Conservation (phyloP, 2,113 vertebrate species). For the Typhlomys cinereus region DNA sequence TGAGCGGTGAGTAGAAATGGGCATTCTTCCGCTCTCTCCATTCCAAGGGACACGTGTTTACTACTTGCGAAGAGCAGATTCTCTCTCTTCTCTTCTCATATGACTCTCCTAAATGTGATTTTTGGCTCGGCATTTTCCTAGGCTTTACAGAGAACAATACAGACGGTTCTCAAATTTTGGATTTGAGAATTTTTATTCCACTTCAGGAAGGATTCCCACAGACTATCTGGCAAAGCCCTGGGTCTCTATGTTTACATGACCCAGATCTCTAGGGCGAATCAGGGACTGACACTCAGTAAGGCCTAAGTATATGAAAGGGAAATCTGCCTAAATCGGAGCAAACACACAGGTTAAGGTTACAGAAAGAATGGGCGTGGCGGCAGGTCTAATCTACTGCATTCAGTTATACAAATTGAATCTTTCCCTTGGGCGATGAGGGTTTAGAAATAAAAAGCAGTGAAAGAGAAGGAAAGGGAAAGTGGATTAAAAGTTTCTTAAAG, state of each 20-base stretch:
- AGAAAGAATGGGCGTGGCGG: background rate
- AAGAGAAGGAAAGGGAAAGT: background rate
- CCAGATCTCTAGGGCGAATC: background rate
- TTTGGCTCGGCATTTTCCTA: constrained; percentile 26
- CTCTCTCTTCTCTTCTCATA: background rate
- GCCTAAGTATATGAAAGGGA: background rate
- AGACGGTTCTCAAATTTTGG: constrained; percentile 34
- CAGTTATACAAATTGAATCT: constrained; percentile 25
- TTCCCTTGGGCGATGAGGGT: background rate
- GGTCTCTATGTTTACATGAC: background rate
- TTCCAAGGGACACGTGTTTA: background rate
- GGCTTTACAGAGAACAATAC: constrained; percentile 17
- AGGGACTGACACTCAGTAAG: constrained; percentile 4
- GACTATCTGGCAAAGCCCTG: constrained; percentile 10
- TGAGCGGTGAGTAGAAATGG: background rate
- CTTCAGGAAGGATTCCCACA: constrained; percentile 8
- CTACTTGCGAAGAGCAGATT: constrained; percentile 8
- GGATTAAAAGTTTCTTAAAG: background rate
- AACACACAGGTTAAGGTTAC: background rate
- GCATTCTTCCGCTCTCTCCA: background rate
- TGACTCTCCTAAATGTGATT: background rate
- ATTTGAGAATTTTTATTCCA: constrained; percentile 49
- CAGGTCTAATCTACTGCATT: background rate
- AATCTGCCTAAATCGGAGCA: background rate
- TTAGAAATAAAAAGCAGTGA: constrained; percentile 3